phyloP scores from a whole-genome alignment of 2,113 vertebrate species.

The Ammodytes marinus region DNA sequence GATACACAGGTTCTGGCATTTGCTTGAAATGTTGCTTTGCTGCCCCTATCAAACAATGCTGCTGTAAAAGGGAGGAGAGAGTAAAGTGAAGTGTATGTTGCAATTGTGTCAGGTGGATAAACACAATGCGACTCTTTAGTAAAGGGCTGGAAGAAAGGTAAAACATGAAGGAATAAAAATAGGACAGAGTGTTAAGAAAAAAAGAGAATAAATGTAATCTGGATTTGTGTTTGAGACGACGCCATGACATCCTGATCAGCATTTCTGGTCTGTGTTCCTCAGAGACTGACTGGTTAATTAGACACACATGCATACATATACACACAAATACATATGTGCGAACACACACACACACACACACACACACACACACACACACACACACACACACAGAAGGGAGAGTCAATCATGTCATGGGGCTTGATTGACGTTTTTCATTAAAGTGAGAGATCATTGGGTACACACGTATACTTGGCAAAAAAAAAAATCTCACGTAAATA shows the following conservation, averaged over 20 bases:
- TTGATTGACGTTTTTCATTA: constrained; percentile 72
- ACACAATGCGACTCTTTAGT: neutral
- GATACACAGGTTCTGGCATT: neutral
- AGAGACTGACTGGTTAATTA: constrained; percentile 51
- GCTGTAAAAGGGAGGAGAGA: neutral
- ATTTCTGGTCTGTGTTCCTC: constrained; percentile 24
- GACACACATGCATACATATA: constrained; percentile 1
- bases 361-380: constrained; percentile 10
- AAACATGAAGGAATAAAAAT: neutral
- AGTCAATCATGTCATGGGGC: constrained; percentile 51
- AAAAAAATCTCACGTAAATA: constrained; percentile 50
- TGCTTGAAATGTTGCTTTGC: neutral
- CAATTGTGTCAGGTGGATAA: neutral
- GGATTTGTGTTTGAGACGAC: constrained; percentile 18
- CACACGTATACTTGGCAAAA: constrained; percentile 27
- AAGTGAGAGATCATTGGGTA: constrained; percentile 39
- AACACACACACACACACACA: too few species aligned
- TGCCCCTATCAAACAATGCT: neutral
- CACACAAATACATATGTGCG: too few species aligned
- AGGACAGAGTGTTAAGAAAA: neutral
- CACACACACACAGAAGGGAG: neutral
- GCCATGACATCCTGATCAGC: constrained; percentile 9
- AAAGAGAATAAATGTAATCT: neutral
- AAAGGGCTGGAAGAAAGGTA: neutral
- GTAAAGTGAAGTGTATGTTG: neutral